Evolutionary conservation across 2,113 vertebrate genomes (phyloP).

Genomic region (Sebastes fasciatus): DNA sequence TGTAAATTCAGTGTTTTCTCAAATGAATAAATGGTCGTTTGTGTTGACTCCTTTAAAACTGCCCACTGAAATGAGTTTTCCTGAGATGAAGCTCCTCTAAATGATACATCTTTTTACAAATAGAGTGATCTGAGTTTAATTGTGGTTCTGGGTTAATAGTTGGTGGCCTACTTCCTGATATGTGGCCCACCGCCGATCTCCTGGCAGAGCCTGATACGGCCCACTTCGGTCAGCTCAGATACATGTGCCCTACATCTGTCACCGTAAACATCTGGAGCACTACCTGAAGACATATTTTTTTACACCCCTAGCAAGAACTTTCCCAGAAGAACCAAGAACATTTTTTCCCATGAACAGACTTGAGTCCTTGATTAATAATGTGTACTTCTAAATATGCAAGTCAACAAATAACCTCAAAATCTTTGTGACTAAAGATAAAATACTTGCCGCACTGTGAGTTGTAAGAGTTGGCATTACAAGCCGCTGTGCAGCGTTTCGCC

Average conservation of each 20-base stretch:
- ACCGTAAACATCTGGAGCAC: slow-evolving; percentile 33
- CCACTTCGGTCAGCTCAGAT: slow-evolving; percentile 50
- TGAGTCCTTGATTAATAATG: too few species aligned
- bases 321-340: too few species aligned
- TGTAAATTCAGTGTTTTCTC: neutral
- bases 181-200: slow-evolving; percentile 29
- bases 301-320: too few species aligned
- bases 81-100: neutral
- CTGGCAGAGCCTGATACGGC: slow-evolving; percentile 15
- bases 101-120: neutral
- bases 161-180: slow-evolving; percentile 53
- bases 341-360: neutral
- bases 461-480: neutral
- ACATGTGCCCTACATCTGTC: slow-evolving; percentile 60
- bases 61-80: neutral
- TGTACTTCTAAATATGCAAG: too few species aligned
- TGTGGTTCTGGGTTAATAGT: slow-evolving; percentile 49
- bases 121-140: slow-evolving; percentile 7
- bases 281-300: neutral
- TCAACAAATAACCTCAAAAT: too few species aligned
- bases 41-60: neutral
- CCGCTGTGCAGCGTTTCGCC: neutral
- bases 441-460: too few species aligned
- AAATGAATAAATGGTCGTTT: neutral
- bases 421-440: too few species aligned